Evolutionary conservation across 2,888 invertebrate species (phyloP).

Genomic region (Phyto melanocephala): DNA sequence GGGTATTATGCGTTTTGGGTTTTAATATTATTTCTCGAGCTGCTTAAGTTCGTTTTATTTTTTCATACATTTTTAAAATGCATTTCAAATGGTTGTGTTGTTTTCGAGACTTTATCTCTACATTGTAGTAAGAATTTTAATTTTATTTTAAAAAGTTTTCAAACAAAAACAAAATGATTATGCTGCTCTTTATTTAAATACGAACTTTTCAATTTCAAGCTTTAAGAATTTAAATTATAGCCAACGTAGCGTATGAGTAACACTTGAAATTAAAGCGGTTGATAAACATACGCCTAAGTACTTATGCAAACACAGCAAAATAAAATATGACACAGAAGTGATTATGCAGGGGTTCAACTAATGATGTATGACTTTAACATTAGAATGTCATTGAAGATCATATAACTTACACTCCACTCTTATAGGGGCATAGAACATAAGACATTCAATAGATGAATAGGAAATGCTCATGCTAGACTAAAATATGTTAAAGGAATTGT

Average conservation of each 20-base stretch:
- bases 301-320: too few species aligned
- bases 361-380: too few species aligned
- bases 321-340: too few species aligned
- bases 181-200: background rate
- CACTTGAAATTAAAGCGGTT: background rate
- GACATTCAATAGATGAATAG: too few species aligned
- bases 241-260: constrained; percentile 16
- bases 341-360: too few species aligned
- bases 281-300: constrained; percentile 22
- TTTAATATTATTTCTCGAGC: constrained; percentile 50
- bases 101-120: constrained; percentile 49
- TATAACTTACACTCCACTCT: too few species aligned
- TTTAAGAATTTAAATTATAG: background rate
- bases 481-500: too few species aligned
- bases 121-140: constrained; percentile 51
- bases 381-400: too few species aligned
- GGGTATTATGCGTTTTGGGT: constrained; percentile 61
- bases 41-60: background rate
- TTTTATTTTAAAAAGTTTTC: constrained; percentile 2
- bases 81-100: constrained; percentile 36
- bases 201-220: background rate
- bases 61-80: constrained; percentile 10
- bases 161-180: background rate
- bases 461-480: too few species aligned
- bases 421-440: too few species aligned